Evolutionary conservation across 2,797 vertebrate species (phyloP), one percentile per base, ranked within the genome.

Genomic region (Siniperca scherzeri): DNA sequence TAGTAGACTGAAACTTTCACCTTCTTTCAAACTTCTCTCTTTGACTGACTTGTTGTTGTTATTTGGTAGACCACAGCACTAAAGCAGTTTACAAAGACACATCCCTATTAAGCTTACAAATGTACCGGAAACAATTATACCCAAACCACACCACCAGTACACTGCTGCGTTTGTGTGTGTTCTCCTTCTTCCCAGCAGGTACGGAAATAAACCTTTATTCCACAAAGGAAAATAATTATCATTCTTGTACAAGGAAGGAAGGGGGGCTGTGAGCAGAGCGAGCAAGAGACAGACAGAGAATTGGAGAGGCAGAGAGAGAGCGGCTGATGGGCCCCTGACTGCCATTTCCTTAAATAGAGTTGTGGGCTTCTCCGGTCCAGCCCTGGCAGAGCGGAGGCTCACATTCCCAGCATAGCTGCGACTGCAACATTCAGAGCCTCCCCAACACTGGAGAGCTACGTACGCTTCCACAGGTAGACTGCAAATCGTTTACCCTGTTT

Each of bases 271-370:
- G 74, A 88, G 69, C 72, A 17, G 27, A 53, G 72, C 5, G 22
- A 53, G 72, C 5, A 19, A 53, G 77, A 82, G 67, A 77, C 70
- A 73, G 62, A 90, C 76, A 65, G 83, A 74, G 87, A 84, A 87
- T 77, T 36, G 19, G 46, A 88, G 81, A 85, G 87, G 79, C 74
- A 84, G 36, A 65, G 74, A 68, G 74, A 76, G 87, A 80, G 87
- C 9, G 72, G 62, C 82, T 61, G 79, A 83, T 48, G 80, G 89
- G 91, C 85, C 92, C 88, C 90, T 89, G 85, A 42, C 87, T 91
- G 88, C 88, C 89, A 94, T 95, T 94, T 95, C 95, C 94, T 95
- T 94, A 95, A 95, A 96, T 96, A 96, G 95, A 92, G 92, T 84
- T 93, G 89, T 91, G 91, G 92, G 91, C 87, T 89, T 80, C 94